Base-by-base conservation (phyloP, 2,888 invertebrate genomes). In the Heteromurus nitidus region DNA sequence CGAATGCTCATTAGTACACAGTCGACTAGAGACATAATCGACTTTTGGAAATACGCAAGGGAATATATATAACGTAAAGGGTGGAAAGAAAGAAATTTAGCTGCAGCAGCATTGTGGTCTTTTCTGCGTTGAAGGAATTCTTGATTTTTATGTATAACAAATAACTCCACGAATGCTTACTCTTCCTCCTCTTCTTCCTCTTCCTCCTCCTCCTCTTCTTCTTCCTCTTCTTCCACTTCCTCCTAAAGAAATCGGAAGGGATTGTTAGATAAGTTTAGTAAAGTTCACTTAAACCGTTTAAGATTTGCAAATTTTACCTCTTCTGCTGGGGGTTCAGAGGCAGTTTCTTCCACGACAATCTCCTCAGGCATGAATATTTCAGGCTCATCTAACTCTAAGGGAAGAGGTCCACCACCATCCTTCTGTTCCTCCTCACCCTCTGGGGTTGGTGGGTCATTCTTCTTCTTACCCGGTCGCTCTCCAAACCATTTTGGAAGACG, bases 401-500 rank as follows among this genome's bases (percentile, higher is more conserved):
- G 67, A 69, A 77, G 42, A 30, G 65, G 44, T 58, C 72, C 80
- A 31, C 26, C 31, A 7, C 92, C 93, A 91, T 94, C 95, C 89
- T 93, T 93, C 28, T 82, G n/a, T n/a, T n/a, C 95, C 60, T 89
- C 89, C 90, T 89, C 89, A 90, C 95, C 96, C 88, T 96, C 96
- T 85, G 96, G 96, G 88, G 95, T 94, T 87, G 96, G 96, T 87
- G 93, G 93, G 87, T 95, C 96, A 87, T 94, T 95, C 90, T 93
- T 90, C 92, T 96, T 96, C 91, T 95, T 96, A 92, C 96, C 96
- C 87, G 96, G 96, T 91, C 96, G 92, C 91, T 96, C 96, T 88
- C 96, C 96, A 93, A 96, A 96, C 96, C 96, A 96, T 91, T 96
- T 96, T 88, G 96, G 96, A 91, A 96, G 92, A 92, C 94, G 94